Base-by-base conservation (phyloP, 2,888 invertebrate species). In the Cephus rjabovi region DNA sequence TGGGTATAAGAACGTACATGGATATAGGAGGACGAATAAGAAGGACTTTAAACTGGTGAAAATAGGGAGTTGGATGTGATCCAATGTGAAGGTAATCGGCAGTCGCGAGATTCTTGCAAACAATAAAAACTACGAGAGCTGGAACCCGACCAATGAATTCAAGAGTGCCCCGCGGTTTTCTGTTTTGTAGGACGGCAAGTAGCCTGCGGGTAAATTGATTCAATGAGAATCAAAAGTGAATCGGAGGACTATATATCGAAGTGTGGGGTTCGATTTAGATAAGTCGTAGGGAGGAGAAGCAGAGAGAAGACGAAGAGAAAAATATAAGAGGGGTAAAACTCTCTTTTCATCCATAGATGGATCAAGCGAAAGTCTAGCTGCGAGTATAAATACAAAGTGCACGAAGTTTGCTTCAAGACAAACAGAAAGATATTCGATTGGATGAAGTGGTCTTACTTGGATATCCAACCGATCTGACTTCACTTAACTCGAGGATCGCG, bases 11-110 rank as follows among this genome's bases (percentile, higher is more conserved):
- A 56, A 56, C 56, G 56, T 40, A 23, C 40, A 40, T 40, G 40
- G 23, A 56, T 56, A 23, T 9, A 56, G 23, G 2, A 23, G 56
- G 23, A 23, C 69, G 74, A 77, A 74, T 75, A 70, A 30, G 77
- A 77, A 68, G 78, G 82, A 82, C 84, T 82, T 86, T 86, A 87
- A 88, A 88, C 83, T 81, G 84, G 84, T 80, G 85, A 86, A 87
- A 89, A 89, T 85, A 86, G 83, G 80, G 80, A 89, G 82, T 89
- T 88, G 89, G 89, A 89, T 85, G 81, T 79, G 82, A 83, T 89
- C 88, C 89, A 89, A 87, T 82, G 83, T 75, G 83, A 86, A 87
- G 86, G 86, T 89, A 86, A 88, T 87, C 87, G 86, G 84, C 83
- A 85, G 81, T 85, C 81, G 82, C 83, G 79, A 69, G 81, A 84